phyloP scores from a whole-genome alignment of 1,140 invertebrate genomes.

The Dendroctonus ponderosae region DNA sequence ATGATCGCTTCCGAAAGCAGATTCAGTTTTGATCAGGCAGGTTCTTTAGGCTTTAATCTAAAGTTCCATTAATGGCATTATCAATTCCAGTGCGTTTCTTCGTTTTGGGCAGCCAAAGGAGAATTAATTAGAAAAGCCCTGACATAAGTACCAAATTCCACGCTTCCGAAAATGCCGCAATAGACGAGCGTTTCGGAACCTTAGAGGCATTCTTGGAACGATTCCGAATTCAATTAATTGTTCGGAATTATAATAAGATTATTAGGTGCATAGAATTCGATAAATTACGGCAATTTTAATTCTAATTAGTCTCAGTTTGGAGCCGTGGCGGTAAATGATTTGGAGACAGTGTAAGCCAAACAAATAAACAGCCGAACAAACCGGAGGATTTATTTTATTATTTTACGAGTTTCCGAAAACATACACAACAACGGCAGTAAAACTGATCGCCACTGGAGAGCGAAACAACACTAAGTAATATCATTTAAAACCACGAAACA shows the following conservation, averaged over 20 bases:
- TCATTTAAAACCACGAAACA: constrained; percentile 3
- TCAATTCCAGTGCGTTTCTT: too few relatives aligned
- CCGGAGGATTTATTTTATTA: neutral
- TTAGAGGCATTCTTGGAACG: constrained; percentile 14
- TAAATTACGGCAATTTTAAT: constrained; percentile 6
- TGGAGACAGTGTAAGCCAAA: neutral
- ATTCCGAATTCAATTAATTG: constrained; percentile 17
- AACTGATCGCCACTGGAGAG: neutral
- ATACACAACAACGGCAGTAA: neutral
- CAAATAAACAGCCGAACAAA: neutral
- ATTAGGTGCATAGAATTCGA: constrained; percentile 1
- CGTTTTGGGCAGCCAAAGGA: too few relatives aligned
- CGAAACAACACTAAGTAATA: constrained; percentile 3
- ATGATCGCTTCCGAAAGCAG: too few relatives aligned
- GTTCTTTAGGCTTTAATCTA: too few relatives aligned
- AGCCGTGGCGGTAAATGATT: neutral
- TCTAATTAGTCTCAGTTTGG: constrained; percentile 8
- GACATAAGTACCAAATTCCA: neutral
- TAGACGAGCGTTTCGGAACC: constrained; percentile 5
- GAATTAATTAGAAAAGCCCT: neutral
- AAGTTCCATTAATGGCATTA: too few relatives aligned
- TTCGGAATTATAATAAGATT: constrained; percentile 16
- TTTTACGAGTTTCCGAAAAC: constrained; percentile 9
- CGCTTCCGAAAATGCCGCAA: constrained; percentile 12
- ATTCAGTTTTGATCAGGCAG: too few relatives aligned